These are phyloP conservation scores for Zophobas atratus DNA, from an alignment of 1,140 invertebrate genomes.

Conservation along the genomic window DNA sequence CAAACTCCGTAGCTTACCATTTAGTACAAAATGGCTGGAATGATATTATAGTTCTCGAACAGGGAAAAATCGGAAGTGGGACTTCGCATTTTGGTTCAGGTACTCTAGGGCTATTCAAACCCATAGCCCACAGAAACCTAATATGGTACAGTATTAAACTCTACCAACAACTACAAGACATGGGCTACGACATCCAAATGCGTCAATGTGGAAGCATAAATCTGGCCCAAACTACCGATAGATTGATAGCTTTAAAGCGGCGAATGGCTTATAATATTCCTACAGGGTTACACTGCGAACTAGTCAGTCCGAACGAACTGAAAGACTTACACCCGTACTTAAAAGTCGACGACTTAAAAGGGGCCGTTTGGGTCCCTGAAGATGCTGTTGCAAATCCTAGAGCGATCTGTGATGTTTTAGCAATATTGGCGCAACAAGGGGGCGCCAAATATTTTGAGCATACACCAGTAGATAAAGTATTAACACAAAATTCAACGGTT, in stretches of 20 bases:
- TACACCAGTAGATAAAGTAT: conserved; percentile 73
- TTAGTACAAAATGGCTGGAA: conserved; percentile 75
- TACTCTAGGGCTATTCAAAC: conserved; percentile 75
- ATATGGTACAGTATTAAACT: conserved; percentile 76
- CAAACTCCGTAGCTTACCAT: conserved; percentile 80
- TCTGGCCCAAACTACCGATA: conserved; percentile 81
- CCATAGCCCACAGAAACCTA: conserved; percentile 73
- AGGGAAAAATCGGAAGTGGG: conserved; percentile 78
- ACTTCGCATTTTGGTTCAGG: conserved; percentile 80
- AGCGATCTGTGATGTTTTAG: conserved; percentile 75
- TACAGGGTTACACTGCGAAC: conserved; percentile 72
- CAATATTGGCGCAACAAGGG: conserved; percentile 73
- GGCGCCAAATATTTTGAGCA: conserved; percentile 77
- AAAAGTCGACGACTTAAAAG: conserved; percentile 78
- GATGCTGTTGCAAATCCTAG: conserved; percentile 80
- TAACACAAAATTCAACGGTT: conserved; percentile 74
- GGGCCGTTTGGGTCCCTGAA: conserved; percentile 82
- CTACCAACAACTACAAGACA: conserved; percentile 75
- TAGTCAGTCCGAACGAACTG: conserved; percentile 67
- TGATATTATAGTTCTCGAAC: conserved; percentile 78
- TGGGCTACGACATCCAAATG: conserved; percentile 77
- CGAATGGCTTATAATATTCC: conserved; percentile 74
- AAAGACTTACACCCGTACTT: conserved; percentile 75
- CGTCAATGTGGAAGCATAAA: conserved; percentile 80
- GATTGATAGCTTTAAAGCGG: conserved; percentile 77